Percentiles rank a stretch among this genome's conserved stretches.
phyloP scores from a whole-genome alignment of 2,113 vertebrate species.

The Larimichthys polyactis region DNA sequence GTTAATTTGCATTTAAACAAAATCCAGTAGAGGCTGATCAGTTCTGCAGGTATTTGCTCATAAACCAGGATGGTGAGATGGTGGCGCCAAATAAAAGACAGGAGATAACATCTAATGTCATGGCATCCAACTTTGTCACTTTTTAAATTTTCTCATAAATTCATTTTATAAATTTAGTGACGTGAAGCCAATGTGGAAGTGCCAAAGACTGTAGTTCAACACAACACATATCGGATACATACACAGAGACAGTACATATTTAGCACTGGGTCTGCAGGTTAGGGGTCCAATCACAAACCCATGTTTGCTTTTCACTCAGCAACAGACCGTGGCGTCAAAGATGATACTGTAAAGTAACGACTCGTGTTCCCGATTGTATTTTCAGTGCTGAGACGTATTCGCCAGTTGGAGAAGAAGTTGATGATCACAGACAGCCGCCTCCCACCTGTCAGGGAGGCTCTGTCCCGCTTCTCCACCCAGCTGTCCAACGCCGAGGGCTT shows the following conservation, averaged over 20 bases:
- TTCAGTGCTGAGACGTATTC: constrained; percentile 79
- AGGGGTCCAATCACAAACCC: too few species aligned
- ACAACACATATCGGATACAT: not conserved
- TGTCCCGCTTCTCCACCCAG: constrained; percentile 84
- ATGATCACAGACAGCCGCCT: constrained; percentile 86
- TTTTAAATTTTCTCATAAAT: too few species aligned
- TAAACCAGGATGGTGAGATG: too few species aligned
- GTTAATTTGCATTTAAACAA: too few species aligned
- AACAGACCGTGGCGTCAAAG: not conserved
- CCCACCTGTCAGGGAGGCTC: constrained; percentile 83
- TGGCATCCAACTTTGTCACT: not conserved
- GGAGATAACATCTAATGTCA: not conserved
- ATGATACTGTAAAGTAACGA: not conserved
- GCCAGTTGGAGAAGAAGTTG: constrained; percentile 87
- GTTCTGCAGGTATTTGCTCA: too few species aligned
- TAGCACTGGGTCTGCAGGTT: not conserved
- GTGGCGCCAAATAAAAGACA: not conserved
- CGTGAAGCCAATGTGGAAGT: too few species aligned
- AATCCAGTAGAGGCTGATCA: too few species aligned
- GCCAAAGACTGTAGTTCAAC: too few species aligned
- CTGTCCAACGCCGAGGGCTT: constrained; percentile 85
- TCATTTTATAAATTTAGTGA: too few species aligned
- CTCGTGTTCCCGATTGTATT: not conserved
- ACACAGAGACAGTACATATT: not conserved
- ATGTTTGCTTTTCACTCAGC: not conserved